Evolutionary conservation across 2,888 invertebrate genomes (phyloP), one percentile per base, ranked within the genome.

Genomic region (Seira musarum): DNA sequence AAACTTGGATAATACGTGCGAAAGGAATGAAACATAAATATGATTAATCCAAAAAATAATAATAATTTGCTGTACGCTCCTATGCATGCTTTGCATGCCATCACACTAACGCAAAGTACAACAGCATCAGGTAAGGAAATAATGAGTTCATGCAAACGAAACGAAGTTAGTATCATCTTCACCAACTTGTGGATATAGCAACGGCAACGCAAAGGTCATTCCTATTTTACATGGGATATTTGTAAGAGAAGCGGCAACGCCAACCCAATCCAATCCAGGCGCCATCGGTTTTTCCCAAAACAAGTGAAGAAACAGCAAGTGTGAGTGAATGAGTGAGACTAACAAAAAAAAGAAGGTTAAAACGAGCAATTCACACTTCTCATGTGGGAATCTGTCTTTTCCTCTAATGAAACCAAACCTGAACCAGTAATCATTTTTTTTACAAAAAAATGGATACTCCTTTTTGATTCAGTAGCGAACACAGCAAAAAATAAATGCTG

Each of bases 221-320:
- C 57, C 75, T 68, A 73, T 72, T 78, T 77, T 69, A 60, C 65
- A 71, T 73, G 63, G 53, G 30, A 40, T 63, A 8, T 65, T 19
- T 8, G 10, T 63, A 40, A 53, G 53, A 17, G 8, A 8, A 30
- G 30, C 2, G 61, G 17, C 22, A 61, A 17, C 19, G 19, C 13
- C 19, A 61, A 17, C 3, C 22, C 30, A 30, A 30, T 2, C 30
- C 8, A 30, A 30, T 2, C 30, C 69, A 74, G 80, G 80, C 74
- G 74, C 80, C 80, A 75, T 75, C 61, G 80, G 80, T 75, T 80
- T 76, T 80, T 75, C 71, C 80, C 80, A 80, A 80, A 80, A 80
- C 63, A 65, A 13, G 71, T 61, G 63, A 75, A 74, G 75, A 71
- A 65, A 65, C 30, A 73, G 25, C 46, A 53, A 61, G 53, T 64